Evolutionary conservation across 2,113 vertebrate genomes (phyloP), one percentile per base, ranked within the genome.

Genomic region (Dunckerocampus dactyliophorus): DNA sequence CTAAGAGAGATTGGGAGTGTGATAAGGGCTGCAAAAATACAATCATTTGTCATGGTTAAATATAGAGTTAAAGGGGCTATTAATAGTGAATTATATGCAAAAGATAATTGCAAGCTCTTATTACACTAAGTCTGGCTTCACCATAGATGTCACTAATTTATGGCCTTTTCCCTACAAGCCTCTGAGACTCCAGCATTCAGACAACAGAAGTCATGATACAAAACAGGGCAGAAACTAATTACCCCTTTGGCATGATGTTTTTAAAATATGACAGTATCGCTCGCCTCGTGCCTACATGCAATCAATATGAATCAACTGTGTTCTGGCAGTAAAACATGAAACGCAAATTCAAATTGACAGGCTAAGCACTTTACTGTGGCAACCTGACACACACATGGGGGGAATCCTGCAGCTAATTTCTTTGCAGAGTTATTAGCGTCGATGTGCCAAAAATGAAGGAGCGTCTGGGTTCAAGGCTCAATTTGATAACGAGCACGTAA

Each of bases 21-120:
- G 76, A 74, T 69, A 80, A 83, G 80, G 75, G 68, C 77, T 70
- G 84, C 75, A 77, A 82, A 88, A 85, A 87, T 73, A 76, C 79
- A 71, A 76, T 76, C 11, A 87, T 89, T 88, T 85, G 75, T 88
- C 85, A 86, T 69, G 67, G 84, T 85, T 86, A 87, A 82, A 82
- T 76, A 76, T 78, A 68, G 77, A 81, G 76, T 71, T 69, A 80
- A 77, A 81, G 67, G 58, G 66, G 75, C 79, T 84, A 88, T 87
- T 87, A 87, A 87, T 82, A 82, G 75, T 65, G 56, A 81, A 82
- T 82, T 82, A 84, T 85, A 72, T 80, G 76, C 72, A 59, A 71
- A 80, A 74, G 74, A 87, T 73, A 77, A 87, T 82, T 72, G 82
- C 69, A 75, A 80, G 63, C 74, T 74, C 64, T 82, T 84, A 85